Conservation (phyloP, 35 echinoderm and acorn worm genomes). For the Ophioderma brevispina region DNA sequence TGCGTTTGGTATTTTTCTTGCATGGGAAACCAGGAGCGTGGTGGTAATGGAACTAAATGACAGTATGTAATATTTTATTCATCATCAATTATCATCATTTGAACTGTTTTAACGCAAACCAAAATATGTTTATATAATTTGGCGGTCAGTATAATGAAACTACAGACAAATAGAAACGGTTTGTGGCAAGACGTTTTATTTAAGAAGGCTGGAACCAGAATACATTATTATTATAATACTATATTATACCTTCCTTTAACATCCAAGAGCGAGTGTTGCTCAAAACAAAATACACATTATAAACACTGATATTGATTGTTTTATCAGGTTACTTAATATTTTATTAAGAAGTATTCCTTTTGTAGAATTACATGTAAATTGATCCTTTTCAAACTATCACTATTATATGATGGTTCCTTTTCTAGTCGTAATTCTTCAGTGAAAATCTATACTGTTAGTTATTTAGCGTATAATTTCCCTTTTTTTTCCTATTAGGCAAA, state of each 20-base stretch:
- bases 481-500: constrained; percentile 26
- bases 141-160: not conserved
- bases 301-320: too few relatives aligned
- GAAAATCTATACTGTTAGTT: not conserved
- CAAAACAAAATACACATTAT: too few relatives aligned
- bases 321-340: too few relatives aligned
- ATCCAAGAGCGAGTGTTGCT: too few relatives aligned
- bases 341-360: not conserved
- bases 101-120: not conserved
- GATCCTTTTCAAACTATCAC: not conserved
- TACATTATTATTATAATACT: too few relatives aligned
- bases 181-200: not conserved
- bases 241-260: too few relatives aligned
- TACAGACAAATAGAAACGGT: not conserved
- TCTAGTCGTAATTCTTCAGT: not conserved
- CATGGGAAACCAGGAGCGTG: not conserved
- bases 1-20: not conserved
- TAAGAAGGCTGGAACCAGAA: too few relatives aligned
- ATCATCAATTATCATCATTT: not conserved
- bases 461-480: not conserved
- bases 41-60: not conserved
- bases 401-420: not conserved
- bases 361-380: not conserved
- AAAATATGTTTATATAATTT: too few relatives aligned
- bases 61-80: not conserved